These are phyloP conservation scores for Cyaniris semiargus DNA, from an alignment of 2,888 invertebrate genomes.

Conservation along the genomic window DNA sequence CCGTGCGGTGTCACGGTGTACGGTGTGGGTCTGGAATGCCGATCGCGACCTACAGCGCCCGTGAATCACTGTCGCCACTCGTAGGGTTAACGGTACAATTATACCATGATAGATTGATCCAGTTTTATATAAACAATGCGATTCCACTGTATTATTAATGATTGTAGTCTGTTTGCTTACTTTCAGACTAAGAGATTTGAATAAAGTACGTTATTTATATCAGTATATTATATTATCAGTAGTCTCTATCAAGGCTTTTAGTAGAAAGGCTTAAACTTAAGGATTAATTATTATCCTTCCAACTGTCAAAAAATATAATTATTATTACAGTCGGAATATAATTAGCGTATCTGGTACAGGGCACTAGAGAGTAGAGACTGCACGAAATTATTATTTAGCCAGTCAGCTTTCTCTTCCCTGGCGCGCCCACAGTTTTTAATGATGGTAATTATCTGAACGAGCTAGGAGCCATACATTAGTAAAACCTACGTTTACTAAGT, in stretches of 20 bases:
- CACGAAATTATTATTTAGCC: not conserved
- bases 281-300: too few relatives aligned
- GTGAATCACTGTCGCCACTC: constrained; percentile 36
- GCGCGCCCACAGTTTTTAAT: not conserved
- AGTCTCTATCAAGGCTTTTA: too few relatives aligned
- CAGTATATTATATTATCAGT: too few relatives aligned
- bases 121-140: not conserved
- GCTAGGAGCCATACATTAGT: not conserved
- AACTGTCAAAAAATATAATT: too few relatives aligned
- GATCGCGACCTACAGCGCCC: constrained; percentile 32
- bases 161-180: not conserved
- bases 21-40: not conserved
- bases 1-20: not conserved
- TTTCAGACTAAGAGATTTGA: not conserved
- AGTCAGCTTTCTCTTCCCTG: not conserved
- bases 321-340: too few relatives aligned
- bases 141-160: not conserved
- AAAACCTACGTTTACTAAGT: not conserved
- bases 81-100: constrained; percentile 28
- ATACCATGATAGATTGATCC: not conserved
- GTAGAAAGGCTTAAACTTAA: too few relatives aligned
- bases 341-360: too few relatives aligned
- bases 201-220: too few relatives aligned
- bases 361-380: not conserved
- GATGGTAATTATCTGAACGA: not conserved